phyloP scores from a whole-genome alignment of 64 coral and sea anemone genomes.

The Hydrozoanthus tunicans region DNA sequence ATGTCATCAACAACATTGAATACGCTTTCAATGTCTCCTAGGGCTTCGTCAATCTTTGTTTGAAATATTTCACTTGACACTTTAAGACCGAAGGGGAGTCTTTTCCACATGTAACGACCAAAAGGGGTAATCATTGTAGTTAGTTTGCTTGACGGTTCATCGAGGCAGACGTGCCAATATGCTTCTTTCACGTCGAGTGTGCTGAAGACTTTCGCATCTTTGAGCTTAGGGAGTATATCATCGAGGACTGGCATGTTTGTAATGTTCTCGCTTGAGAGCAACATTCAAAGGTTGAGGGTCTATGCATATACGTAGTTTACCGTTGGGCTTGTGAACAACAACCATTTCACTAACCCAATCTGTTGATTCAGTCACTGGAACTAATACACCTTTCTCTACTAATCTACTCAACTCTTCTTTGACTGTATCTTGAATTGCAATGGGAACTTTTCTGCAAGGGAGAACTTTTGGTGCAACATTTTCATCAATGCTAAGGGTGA shows the following conservation, averaged over 20 bases:
- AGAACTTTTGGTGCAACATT: too few relatives aligned
- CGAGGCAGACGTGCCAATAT: too few relatives aligned
- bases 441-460: too few relatives aligned
- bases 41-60: slow-evolving; percentile 4
- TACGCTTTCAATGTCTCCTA: background rate
- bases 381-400: background rate
- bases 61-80: background rate
- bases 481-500: too few relatives aligned
- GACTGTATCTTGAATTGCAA: too few relatives aligned
- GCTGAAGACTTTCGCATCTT: slow-evolving; percentile 53
- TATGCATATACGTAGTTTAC: slow-evolving; percentile 30
- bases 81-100: too few relatives aligned
- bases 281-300: background rate
- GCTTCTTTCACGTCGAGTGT: slow-evolving; percentile 11
- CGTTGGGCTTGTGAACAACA: background rate
- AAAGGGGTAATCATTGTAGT: too few relatives aligned
- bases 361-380: background rate
- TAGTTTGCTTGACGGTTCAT: background rate
- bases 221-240: too few relatives aligned
- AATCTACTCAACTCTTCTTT: too few relatives aligned
- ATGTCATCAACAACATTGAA: background rate
- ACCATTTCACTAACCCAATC: background rate
- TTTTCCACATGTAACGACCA: too few relatives aligned
- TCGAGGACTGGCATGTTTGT: background rate
- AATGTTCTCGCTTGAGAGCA: slow-evolving; percentile 42